Evolutionary conservation across 2,888 invertebrate species (phyloP).

Genomic region (Sussaba pulchella): DNA sequence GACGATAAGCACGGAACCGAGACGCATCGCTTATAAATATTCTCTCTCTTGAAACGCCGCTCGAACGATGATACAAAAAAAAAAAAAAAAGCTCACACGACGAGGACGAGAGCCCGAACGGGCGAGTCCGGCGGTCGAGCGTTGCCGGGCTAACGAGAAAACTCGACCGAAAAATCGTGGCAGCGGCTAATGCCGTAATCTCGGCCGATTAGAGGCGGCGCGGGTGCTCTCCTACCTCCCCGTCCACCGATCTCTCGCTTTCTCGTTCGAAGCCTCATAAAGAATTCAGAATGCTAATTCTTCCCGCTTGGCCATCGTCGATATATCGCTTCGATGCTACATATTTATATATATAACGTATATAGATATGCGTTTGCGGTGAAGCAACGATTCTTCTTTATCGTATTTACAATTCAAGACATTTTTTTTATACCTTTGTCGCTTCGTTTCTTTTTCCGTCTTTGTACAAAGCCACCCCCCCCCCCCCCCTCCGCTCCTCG

Average conservation of each 20-base stretch:
- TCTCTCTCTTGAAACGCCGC: slow-evolving; percentile 34
- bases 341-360: slow-evolving; percentile 12
- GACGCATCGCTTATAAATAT: slow-evolving; percentile 62
- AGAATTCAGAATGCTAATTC: slow-evolving; percentile 71
- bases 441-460: slow-evolving; percentile 31
- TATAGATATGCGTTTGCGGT: slow-evolving; percentile 1
- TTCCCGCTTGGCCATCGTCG: slow-evolving; percentile 52
- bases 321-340: slow-evolving; percentile 39
- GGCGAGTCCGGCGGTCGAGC: slow-evolving; percentile 50
- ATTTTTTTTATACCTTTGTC: slow-evolving; percentile 27
- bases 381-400: slow-evolving; percentile 1
- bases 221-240: slow-evolving; percentile 10
- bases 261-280: slow-evolving; percentile 66
- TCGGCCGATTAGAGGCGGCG: slow-evolving; percentile 67
- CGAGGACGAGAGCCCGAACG: too few relatives aligned
- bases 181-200: slow-evolving; percentile 69
- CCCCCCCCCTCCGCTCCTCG: too few relatives aligned
- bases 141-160: slow-evolving; percentile 65
- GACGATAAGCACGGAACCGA: slow-evolving; percentile 55
- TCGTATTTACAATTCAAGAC: slow-evolving; percentile 15
- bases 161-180: slow-evolving; percentile 67
- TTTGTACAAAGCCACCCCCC: too few relatives aligned
- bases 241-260: slow-evolving; percentile 18
- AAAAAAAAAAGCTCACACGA: neutral
- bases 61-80: neutral